Conservation (phyloP, 2,113 vertebrate species). For the Pachypanchax playfairii region DNA sequence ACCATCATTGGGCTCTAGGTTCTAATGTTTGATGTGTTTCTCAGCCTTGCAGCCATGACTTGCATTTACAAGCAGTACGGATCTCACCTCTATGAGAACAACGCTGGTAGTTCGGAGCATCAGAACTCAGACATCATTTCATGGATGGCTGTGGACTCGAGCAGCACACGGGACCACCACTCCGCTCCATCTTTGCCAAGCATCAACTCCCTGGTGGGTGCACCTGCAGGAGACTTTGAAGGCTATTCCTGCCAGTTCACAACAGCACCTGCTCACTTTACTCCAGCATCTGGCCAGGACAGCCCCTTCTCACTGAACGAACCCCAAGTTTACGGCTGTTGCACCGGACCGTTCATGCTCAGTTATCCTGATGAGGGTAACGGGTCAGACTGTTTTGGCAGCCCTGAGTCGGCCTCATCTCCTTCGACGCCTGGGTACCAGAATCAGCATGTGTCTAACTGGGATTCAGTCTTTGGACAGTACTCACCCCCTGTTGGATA, state of each 20-base stretch:
- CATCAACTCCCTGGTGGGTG: constrained; percentile 88
- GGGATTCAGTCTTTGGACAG: constrained; percentile 87
- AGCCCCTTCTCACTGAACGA: constrained; percentile 87
- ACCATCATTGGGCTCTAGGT: not conserved
- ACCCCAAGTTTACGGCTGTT: constrained; percentile 92
- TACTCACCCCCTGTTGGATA: constrained; percentile 86
- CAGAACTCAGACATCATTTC: constrained; percentile 83
- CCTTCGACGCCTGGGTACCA: constrained; percentile 88
- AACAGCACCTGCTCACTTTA: constrained; percentile 54
- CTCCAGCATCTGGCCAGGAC: constrained; percentile 65
- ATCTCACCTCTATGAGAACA: constrained; percentile 82
- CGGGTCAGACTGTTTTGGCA: constrained; percentile 90
- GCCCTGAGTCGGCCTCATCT: constrained; percentile 85
- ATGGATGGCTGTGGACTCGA: constrained; percentile 85
- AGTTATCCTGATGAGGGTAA: constrained; percentile 84
- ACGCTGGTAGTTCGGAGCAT: constrained; percentile 78
- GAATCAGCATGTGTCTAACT: constrained; percentile 78
- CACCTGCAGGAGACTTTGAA: constrained; percentile 85
- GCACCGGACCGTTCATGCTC: constrained; percentile 84
- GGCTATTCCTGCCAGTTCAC: constrained; percentile 90
- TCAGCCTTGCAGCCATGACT: constrained; percentile 87
- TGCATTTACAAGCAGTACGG: constrained; percentile 92
- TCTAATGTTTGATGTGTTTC: constrained; percentile 8
- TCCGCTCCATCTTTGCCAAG: constrained; percentile 84
- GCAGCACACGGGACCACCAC: constrained; percentile 75